These are phyloP conservation scores for Pardosa pseudoannulata DNA, from an alignment of 2,888 invertebrate genomes.

Conservation along the genomic window DNA sequence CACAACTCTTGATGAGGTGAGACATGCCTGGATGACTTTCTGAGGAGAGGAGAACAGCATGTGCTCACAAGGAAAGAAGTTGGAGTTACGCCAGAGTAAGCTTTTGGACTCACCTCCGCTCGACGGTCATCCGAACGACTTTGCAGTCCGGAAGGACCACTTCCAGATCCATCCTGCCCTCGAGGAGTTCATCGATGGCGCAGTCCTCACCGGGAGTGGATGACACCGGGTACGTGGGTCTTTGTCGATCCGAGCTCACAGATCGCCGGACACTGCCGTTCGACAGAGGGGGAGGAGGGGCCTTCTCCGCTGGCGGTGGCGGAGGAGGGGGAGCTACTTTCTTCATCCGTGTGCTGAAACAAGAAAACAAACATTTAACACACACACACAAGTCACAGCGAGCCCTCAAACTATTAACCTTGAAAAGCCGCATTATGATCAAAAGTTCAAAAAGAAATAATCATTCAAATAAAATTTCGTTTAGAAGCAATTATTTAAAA, in stretches of 20 bases:
- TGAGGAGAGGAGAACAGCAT: too few species aligned
- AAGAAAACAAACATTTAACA: too few species aligned
- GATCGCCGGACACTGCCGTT: slow-evolving; percentile 38
- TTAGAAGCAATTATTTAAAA: too few species aligned
- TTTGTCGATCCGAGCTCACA: slow-evolving; percentile 3
- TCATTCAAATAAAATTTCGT: too few species aligned
- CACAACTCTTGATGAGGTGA: too few species aligned
- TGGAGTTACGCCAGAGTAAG: too few species aligned
- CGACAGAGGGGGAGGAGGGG: slow-evolving; percentile 28
- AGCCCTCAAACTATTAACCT: too few species aligned
- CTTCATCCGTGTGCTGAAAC: slow-evolving; percentile 65
- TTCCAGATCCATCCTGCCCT: slow-evolving; percentile 83
- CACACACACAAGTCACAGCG: too few species aligned
- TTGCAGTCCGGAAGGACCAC: slow-evolving; percentile 82
- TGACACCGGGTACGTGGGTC: not conserved
- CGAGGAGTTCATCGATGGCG: slow-evolving; percentile 81
- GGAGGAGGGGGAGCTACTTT: slow-evolving; percentile 67
- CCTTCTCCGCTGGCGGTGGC: slow-evolving; percentile 30
- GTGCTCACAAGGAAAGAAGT: too few species aligned
- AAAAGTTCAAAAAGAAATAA: too few species aligned
- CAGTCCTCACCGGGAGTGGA: slow-evolving; percentile 56
- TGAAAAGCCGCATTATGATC: too few species aligned
- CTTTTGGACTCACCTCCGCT: slow-evolving; percentile 79
- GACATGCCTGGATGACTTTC: too few species aligned
- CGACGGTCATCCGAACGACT: slow-evolving; percentile 81